phyloP scores from a whole-genome alignment of 2,113 vertebrate genomes.

The Festucalex cinctus region DNA sequence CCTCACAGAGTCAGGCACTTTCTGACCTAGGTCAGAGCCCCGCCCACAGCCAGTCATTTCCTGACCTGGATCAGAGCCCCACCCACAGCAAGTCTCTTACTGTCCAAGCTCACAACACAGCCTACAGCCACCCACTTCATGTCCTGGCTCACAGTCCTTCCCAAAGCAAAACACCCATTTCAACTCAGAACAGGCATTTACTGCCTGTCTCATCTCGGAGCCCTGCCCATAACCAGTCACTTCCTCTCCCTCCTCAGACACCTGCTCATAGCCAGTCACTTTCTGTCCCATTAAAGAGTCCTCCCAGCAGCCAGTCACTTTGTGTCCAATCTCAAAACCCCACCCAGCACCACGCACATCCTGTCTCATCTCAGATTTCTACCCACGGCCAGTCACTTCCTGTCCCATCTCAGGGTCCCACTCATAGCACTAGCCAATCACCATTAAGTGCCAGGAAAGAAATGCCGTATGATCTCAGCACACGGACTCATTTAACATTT shows the following conservation, averaged over 20 bases:
- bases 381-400: slow-evolving; percentile 16
- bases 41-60: not conserved
- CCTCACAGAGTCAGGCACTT: not conserved
- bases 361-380: slow-evolving; percentile 38
- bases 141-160: no score
- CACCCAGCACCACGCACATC: slow-evolving; percentile 18
- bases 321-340: slow-evolving; percentile 32
- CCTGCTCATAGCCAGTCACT: slow-evolving; percentile 18
- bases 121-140: not conserved
- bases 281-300: slow-evolving; percentile 15
- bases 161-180: no score
- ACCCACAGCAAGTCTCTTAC: not conserved
- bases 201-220: not conserved
- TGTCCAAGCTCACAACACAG: not conserved
- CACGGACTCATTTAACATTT: slow-evolving; percentile 22
- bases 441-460: slow-evolving; percentile 9
- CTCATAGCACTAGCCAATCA: slow-evolving; percentile 13
- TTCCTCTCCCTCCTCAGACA: not conserved
- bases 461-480: slow-evolving; percentile 20
- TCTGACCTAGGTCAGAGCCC: not conserved
- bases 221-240: not conserved
- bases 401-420: not conserved
- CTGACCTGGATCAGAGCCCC: not conserved
- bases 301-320: slow-evolving; percentile 42
- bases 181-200: no score